phyloP scores from a whole-genome alignment of 2,113 vertebrate species.

The Colaptes auratus region DNA sequence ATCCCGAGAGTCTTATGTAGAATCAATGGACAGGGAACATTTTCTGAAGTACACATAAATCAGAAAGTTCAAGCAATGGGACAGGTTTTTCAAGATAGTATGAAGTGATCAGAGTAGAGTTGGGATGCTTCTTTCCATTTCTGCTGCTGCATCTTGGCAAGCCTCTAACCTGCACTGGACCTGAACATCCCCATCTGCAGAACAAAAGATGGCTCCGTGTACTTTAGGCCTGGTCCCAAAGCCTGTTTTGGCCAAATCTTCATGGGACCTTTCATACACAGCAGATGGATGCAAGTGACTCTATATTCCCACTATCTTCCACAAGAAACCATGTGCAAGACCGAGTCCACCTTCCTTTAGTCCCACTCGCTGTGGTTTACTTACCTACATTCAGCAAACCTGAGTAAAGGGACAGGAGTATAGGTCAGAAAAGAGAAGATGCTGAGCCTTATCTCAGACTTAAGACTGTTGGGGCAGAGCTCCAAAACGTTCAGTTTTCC shows the following conservation, averaged over 20 bases:
- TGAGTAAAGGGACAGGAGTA: background rate
- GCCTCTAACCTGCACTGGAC: background rate
- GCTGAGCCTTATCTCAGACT: background rate
- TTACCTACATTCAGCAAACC: background rate
- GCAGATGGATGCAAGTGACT: background rate
- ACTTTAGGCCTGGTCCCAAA: background rate
- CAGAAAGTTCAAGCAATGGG: background rate
- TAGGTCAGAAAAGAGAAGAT: background rate
- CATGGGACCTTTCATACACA: background rate
- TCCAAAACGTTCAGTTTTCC: background rate
- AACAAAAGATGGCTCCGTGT: background rate
- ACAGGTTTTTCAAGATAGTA: background rate
- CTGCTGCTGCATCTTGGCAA: background rate
- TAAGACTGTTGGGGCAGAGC: background rate
- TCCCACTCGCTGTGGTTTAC: background rate
- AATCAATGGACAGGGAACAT: background rate
- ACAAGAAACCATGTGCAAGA: background rate
- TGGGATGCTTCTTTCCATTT: background rate
- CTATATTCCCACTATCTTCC: background rate
- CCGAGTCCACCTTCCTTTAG: background rate
- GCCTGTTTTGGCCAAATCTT: background rate
- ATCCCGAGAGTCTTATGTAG: background rate
- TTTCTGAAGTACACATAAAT: background rate
- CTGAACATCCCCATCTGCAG: background rate
- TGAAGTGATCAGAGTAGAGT: background rate